Percentiles rank a stretch among this genome's conserved stretches.
Evolutionary conservation across 2,113 vertebrate species (phyloP).

Genomic region (Rutilus rutilus): DNA sequence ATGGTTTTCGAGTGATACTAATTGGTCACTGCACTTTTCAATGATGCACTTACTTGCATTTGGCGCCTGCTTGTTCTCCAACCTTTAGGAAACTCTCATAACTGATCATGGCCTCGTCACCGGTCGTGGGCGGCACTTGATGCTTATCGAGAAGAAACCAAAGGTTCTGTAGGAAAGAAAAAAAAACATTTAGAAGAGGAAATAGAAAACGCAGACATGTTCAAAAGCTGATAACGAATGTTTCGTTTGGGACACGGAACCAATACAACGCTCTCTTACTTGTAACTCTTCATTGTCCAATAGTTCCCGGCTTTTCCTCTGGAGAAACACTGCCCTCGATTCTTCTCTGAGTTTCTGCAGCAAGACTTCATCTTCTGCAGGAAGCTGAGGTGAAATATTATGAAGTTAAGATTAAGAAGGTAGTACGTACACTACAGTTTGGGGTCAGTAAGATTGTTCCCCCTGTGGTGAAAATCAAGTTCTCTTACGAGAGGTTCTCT

Average conservation of each 20-base stretch:
- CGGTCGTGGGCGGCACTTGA: conserved; percentile 90
- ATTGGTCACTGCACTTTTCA: neutral
- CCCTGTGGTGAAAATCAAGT: too few relatives aligned
- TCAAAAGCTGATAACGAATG: neutral
- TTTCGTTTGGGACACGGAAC: neutral
- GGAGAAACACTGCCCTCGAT: conserved; percentile 95
- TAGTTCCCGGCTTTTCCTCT: conserved; percentile 96
- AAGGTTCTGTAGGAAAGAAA: conserved; percentile 80
- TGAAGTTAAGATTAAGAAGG: neutral
- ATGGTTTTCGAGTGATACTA: neutral
- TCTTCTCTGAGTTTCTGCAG: conserved; percentile 97
- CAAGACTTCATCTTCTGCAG: conserved; percentile 95
- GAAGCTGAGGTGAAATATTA: conserved; percentile 78
- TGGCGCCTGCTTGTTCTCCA: conserved; percentile 89
- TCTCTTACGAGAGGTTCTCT: too few relatives aligned
- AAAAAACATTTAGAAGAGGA: neutral
- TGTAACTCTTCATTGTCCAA: conserved; percentile 97
- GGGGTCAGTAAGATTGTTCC: neutral
- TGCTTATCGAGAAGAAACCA: conserved; percentile 98
- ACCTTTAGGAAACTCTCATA: conserved; percentile 94
- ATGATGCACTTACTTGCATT: conserved; percentile 86
- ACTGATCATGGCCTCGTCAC: conserved; percentile 98
- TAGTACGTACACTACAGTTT: neutral
- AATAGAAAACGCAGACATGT: neutral
- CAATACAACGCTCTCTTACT: conserved; percentile 67